Evolutionary conservation across 1,140 invertebrate genomes (phyloP).

Genomic region (Panagrolaimus sp.): DNA sequence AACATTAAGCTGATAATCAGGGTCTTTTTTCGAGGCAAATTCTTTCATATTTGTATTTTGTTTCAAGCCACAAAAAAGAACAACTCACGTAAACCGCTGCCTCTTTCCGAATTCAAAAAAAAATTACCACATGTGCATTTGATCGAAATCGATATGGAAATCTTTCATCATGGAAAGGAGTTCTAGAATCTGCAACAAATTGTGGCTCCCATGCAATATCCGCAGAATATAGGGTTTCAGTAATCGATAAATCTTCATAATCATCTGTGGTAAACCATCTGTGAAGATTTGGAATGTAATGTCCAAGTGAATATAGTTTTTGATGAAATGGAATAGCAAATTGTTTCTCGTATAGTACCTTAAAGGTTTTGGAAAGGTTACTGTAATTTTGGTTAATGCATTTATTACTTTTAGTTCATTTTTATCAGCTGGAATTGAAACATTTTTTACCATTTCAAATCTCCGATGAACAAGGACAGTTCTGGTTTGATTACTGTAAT

Average conservation of each 20-base stretch:
- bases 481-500: constrained; percentile 26
- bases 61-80: too few relatives aligned
- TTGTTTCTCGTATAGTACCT: constrained; percentile 13
- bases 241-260: not conserved
- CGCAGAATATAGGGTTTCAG: constrained; percentile 19
- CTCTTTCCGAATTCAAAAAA: too few relatives aligned
- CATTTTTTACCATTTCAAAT: constrained; percentile 24
- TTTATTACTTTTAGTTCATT: constrained; percentile 21
- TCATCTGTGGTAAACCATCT: constrained; percentile 23
- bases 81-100: too few relatives aligned
- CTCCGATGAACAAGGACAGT: constrained; percentile 34
- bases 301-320: constrained; percentile 22
- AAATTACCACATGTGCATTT: constrained; percentile 25
- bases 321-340: constrained; percentile 26
- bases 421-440: constrained; percentile 20
- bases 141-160: constrained; percentile 31
- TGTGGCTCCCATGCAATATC: constrained; percentile 31
- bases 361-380: constrained; percentile 9
- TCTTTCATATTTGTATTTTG: too few relatives aligned
- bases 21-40: too few relatives aligned
- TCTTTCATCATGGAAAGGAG: constrained; percentile 26
- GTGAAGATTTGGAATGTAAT: constrained; percentile 19
- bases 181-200: constrained; percentile 21
- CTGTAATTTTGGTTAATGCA: not conserved
- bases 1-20: too few relatives aligned